Percentiles rank a stretch among this genome's conserved stretches.
Evolutionary conservation across 2,888 invertebrate species (phyloP).

Genomic region (Cantharis flavilabris): DNA sequence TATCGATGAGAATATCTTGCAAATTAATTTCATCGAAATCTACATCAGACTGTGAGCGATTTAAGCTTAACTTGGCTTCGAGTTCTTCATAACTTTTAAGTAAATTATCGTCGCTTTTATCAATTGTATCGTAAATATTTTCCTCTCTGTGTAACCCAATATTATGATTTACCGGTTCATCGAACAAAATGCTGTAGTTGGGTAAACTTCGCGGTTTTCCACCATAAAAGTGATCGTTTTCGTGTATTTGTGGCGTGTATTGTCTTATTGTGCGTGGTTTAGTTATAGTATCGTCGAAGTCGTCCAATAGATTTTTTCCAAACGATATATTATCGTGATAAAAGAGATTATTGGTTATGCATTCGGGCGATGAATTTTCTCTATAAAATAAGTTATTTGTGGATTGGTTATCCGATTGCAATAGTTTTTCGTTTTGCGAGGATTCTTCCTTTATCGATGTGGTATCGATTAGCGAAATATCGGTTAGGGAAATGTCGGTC

Average conservation of each 20-base stretch:
- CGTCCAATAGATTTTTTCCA: constrained; percentile 45
- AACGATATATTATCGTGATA: constrained; percentile 54
- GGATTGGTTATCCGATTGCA: constrained; percentile 17
- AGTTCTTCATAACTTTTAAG: constrained; percentile 22
- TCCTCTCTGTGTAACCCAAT: background rate
- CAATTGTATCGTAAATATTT: constrained; percentile 15
- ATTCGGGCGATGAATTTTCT: constrained; percentile 16
- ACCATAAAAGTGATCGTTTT: constrained; percentile 36
- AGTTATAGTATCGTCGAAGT: constrained; percentile 31
- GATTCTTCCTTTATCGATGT: constrained; percentile 46
- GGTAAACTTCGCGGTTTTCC: constrained; percentile 42
- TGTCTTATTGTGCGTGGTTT: constrained; percentile 50
- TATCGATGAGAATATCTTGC: constrained; percentile 39
- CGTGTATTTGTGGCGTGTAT: constrained; percentile 43
- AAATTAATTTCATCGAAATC: constrained; percentile 48
- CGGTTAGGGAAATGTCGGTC: constrained; percentile 56
- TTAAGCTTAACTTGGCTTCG: constrained; percentile 9
- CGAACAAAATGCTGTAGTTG: constrained; percentile 29
- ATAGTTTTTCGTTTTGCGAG: constrained; percentile 1
- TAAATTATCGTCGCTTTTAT: constrained; percentile 5
- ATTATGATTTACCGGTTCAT: constrained; percentile 7
- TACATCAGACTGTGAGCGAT: constrained; percentile 43
- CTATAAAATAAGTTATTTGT: constrained; percentile 22
- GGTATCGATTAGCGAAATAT: constrained; percentile 51
- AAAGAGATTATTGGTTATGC: constrained; percentile 43